These are phyloP conservation scores for Andrena dorsata DNA, from an alignment of 2,888 invertebrate genomes.

Conservation along the genomic window DNA sequence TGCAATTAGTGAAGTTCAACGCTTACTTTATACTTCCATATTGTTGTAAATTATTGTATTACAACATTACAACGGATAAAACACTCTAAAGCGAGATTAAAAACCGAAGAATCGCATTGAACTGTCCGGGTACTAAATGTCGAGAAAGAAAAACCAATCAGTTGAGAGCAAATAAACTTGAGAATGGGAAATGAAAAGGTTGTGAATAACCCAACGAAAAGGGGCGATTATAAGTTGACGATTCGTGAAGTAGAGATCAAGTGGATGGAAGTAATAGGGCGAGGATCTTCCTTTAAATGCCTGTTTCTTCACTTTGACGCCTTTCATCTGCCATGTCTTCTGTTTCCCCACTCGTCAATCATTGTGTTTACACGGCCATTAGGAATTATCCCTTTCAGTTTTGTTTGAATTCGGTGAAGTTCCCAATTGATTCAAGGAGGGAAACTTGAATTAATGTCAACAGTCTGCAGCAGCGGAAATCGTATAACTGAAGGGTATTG, in stretches of 20 bases:
- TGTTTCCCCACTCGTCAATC: constrained; percentile 44
- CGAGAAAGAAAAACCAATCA: not conserved
- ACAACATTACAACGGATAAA: not conserved
- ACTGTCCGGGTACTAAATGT: not conserved
- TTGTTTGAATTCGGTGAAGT: constrained; percentile 55
- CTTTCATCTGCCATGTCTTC: constrained; percentile 33
- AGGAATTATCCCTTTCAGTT: constrained; percentile 57
- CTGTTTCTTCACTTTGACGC: constrained; percentile 26
- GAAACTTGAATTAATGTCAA: constrained; percentile 21
- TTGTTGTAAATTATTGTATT: too few species aligned
- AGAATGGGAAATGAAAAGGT: constrained; percentile 30
- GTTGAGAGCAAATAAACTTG: constrained; percentile 33
- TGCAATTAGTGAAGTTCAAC: too few species aligned
- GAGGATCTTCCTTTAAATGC: constrained; percentile 46
- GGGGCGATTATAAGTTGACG: constrained; percentile 79
- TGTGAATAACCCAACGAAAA: constrained; percentile 74
- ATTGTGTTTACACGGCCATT: constrained; percentile 65
- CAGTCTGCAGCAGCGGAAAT: not conserved
- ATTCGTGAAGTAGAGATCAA: constrained; percentile 62
- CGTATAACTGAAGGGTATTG: not conserved
- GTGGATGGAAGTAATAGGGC: constrained; percentile 23
- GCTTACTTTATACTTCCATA: too few species aligned
- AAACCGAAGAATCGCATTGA: too few species aligned
- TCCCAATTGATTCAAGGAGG: constrained; percentile 25
- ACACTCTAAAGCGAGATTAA: not conserved